Conservation (phyloP, 2,888 invertebrate genomes). For the Unio pictorum region DNA sequence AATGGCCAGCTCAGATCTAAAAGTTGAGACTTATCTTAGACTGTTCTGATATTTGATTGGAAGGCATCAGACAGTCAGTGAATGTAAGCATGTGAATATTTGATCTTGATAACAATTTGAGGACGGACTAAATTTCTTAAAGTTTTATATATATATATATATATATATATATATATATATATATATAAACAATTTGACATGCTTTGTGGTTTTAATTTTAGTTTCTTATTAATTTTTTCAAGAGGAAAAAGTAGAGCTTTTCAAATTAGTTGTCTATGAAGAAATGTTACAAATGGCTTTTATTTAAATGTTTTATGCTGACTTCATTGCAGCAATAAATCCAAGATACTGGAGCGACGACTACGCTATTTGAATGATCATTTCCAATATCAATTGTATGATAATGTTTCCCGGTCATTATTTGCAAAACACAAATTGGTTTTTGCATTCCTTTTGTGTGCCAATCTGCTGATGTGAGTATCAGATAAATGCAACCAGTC, state of each 20-base stretch:
- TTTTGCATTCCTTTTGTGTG: slow-evolving; percentile 91
- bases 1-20: no score
- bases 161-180: no score
- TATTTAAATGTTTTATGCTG: neutral
- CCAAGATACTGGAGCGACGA: slow-evolving; percentile 84
- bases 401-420: slow-evolving; percentile 92
- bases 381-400: slow-evolving; percentile 91
- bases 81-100: no score
- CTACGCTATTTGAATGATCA: slow-evolving; percentile 83
- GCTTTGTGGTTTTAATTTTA: neutral
- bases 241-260: neutral
- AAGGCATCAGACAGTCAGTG: no score
- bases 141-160: no score
- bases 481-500: slow-evolving; percentile 6
- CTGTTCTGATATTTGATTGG: no score
- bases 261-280: neutral
- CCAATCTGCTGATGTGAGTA: slow-evolving; percentile 67
- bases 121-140: no score
- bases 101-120: no score
- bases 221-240: neutral
- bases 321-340: slow-evolving; percentile 71
- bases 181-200: no score
- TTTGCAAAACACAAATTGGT: slow-evolving; percentile 96
- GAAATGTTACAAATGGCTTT: neutral
- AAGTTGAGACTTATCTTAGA: no score